phyloP scores from a whole-genome alignment of 2,113 vertebrate species.

The Sigmodon hispidus region DNA sequence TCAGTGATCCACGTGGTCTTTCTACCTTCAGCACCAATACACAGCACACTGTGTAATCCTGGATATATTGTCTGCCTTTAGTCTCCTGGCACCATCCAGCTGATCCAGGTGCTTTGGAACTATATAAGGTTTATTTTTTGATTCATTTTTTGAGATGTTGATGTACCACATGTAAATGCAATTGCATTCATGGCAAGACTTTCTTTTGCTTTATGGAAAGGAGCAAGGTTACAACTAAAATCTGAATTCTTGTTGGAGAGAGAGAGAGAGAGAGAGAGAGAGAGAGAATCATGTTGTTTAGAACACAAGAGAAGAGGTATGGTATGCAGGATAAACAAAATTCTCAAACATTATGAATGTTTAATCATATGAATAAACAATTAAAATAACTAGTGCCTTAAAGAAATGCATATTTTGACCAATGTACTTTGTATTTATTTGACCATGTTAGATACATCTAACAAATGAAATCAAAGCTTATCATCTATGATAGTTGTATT shows the following conservation, averaged over 20 bases:
- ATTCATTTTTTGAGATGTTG: neutral
- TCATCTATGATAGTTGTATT: too few species aligned
- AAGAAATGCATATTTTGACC: neutral
- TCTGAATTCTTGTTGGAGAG: neutral
- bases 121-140: neutral
- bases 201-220: neutral
- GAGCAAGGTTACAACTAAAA: neutral
- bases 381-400: constrained; percentile 25
- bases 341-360: neutral
- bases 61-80: neutral
- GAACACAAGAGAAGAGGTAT: neutral
- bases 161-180: neutral
- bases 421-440: too few species aligned
- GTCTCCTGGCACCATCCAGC: neutral
- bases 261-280: neutral
- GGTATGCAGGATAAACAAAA: neutral
- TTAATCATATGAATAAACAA: constrained; percentile 11
- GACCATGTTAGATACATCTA: too few species aligned
- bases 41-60: neutral
- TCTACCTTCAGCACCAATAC: too few species aligned
- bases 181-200: neutral
- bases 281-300: neutral
- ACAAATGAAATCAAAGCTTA: too few species aligned
- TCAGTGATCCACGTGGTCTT: neutral
- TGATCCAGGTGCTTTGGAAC: neutral